A percentile compares a stretch with the other conserved stretches of the same genome.
phyloP scores from a whole-genome alignment of 2,888 invertebrate genomes.

The Polydrusus tereticollis region DNA sequence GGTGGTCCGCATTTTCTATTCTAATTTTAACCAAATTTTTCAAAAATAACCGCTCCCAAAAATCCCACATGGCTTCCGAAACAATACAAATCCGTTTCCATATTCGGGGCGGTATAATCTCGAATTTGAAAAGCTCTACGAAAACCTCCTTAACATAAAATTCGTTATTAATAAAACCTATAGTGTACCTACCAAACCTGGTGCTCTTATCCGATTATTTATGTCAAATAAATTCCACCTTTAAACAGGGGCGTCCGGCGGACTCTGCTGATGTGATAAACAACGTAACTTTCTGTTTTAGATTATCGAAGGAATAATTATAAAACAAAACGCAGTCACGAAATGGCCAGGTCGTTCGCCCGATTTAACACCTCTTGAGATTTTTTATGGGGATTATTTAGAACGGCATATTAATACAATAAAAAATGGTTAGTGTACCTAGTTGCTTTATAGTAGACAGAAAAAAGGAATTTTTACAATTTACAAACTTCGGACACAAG shows the following conservation, averaged over 20 bases:
- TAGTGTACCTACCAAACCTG: constrained; percentile 30
- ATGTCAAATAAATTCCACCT: constrained; percentile 33
- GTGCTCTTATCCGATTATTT: constrained; percentile 42
- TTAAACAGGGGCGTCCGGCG: constrained; percentile 13
- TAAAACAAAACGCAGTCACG: too few species aligned
- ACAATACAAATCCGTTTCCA: constrained; percentile 4
- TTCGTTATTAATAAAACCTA: constrained; percentile 39
- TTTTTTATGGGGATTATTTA: too few species aligned
- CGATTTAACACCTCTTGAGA: too few species aligned
- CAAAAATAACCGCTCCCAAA: constrained; percentile 6
- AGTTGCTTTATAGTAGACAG: too few species aligned
- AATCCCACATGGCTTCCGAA: constrained; percentile 1
- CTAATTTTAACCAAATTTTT: background rate
- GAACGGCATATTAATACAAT: too few species aligned
- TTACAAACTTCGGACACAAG: too few species aligned
- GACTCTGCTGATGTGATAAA: too few species aligned
- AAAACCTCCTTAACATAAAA: constrained; percentile 40
- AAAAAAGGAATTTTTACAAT: too few species aligned
- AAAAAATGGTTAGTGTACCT: too few species aligned
- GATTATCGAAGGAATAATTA: too few species aligned
- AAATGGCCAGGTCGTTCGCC: too few species aligned
- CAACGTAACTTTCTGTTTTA: too few species aligned
- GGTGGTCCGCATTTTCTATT: background rate
- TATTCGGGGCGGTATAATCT: constrained; percentile 26
- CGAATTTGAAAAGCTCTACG: constrained; percentile 28